Conservation (phyloP, 2,113 vertebrate genomes). For the Cyanistes caeruleus region DNA sequence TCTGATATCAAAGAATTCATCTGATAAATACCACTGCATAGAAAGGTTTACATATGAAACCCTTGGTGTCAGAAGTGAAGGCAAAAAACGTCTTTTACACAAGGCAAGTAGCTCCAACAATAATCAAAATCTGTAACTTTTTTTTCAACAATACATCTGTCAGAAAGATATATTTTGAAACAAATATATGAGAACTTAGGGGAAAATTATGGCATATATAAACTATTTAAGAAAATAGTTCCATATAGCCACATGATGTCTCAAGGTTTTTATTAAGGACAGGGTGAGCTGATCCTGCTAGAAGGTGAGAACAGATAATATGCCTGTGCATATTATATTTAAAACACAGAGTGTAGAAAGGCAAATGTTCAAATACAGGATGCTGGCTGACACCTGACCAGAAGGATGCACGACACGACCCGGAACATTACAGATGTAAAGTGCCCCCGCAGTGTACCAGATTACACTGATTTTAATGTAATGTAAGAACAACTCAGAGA, state of each 20-base stretch:
- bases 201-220: not conserved
- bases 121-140: not conserved
- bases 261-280: not conserved
- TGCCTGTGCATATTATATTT: not conserved
- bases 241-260: not conserved
- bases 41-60: not conserved
- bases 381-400: not conserved
- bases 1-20: not conserved
- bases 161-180: not conserved
- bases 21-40: not conserved
- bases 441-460: accelerated
- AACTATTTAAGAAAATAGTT: not conserved
- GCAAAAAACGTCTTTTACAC: not conserved
- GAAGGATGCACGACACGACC: accelerated
- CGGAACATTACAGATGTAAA: not conserved
- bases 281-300: not conserved
- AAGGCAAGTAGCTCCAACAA: not conserved
- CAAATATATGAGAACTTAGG: not conserved
- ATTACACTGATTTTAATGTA: not conserved
- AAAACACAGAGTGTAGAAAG: not conserved
- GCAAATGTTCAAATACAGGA: not conserved
- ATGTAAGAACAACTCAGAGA: not conserved
- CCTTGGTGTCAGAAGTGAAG: not conserved
- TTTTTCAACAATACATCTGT: not conserved
- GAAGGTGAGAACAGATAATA: not conserved